Percentiles rank a stretch among this genome's conserved stretches.
Conservation (phyloP, 2,888 invertebrate species). For the Halictus ligatus region DNA sequence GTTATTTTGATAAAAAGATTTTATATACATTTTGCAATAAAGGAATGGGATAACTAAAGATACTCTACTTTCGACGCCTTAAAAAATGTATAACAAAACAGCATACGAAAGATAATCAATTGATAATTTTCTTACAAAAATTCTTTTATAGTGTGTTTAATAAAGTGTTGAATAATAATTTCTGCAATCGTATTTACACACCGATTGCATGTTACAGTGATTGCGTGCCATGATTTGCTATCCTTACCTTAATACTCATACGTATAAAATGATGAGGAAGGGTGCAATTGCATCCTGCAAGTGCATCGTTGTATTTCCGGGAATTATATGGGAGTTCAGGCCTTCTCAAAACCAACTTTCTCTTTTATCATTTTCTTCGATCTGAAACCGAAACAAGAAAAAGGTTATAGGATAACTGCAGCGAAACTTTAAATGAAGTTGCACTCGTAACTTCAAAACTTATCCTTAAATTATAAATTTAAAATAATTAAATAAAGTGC, state of each 20-base stretch:
- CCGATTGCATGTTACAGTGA: neutral
- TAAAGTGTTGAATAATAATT: neutral
- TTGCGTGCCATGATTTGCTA: neutral
- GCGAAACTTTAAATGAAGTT: too few species aligned
- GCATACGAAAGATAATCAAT: too few species aligned
- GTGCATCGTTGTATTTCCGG: neutral
- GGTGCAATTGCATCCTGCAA: slow-evolving; percentile 14
- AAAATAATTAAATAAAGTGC: too few species aligned
- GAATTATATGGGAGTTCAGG: neutral
- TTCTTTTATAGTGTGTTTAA: neutral
- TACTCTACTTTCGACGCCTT: too few species aligned
- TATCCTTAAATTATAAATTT: too few species aligned
- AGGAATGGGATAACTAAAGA: too few species aligned
- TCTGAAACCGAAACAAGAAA: neutral
- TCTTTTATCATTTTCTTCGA: neutral
- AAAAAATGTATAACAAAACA: too few species aligned
- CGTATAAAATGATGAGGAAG: neutral
- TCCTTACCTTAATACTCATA: slow-evolving; percentile 6
- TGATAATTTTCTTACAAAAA: too few species aligned
- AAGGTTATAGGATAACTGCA: neutral
- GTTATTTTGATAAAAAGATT: too few species aligned
- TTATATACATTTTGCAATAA: too few species aligned
- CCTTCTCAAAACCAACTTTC: neutral
- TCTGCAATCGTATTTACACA: neutral
- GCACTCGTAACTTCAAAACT: too few species aligned